phyloP scores from a whole-genome alignment of 92 coral and sea anemone species.

The Actinernus sp. region DNA sequence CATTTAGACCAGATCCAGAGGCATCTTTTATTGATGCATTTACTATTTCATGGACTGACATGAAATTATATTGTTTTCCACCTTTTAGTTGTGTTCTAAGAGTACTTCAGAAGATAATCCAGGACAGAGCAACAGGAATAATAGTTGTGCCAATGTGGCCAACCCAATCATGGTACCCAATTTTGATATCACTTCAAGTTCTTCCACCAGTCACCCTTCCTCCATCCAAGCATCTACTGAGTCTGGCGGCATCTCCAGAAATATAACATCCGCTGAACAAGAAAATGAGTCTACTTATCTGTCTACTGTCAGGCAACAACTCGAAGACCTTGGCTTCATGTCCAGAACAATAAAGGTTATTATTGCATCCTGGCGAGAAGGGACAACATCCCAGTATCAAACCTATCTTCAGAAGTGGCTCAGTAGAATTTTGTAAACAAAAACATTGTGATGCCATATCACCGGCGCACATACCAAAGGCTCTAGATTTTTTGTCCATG shows the following conservation, averaged over 20 bases:
- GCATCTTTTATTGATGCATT: constrained; percentile 55
- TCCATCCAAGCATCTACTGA: constrained; percentile 37
- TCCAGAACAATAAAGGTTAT: constrained; percentile 18
- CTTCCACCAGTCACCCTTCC: constrained; percentile 37
- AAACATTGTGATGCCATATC: constrained; percentile 31
- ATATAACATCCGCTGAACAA: constrained; percentile 36
- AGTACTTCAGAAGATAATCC: constrained; percentile 49
- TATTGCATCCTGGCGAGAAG: constrained; percentile 49
- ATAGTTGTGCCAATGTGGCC: constrained; percentile 36
- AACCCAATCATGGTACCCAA: constrained; percentile 25
- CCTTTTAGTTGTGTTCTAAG: constrained; percentile 60
- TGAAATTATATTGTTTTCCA: constrained; percentile 59
- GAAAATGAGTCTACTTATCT: constrained; percentile 21
- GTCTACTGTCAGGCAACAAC: constrained; percentile 56
- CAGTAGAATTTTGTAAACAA: constrained; percentile 42
- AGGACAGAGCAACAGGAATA: constrained; percentile 45
- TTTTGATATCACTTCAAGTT: constrained; percentile 26
- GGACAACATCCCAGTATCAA: constrained; percentile 51
- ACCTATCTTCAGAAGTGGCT: constrained; percentile 47
- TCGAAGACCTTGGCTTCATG: constrained; percentile 33
- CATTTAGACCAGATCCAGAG: constrained; percentile 58
- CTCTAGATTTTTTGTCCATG: constrained; percentile 48
- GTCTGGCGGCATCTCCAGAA: constrained; percentile 43
- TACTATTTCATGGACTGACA: constrained; percentile 53
- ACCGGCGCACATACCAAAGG: constrained; percentile 29